Conservation (phyloP, 2,888 invertebrate species). For the Phyto melanocephala region DNA sequence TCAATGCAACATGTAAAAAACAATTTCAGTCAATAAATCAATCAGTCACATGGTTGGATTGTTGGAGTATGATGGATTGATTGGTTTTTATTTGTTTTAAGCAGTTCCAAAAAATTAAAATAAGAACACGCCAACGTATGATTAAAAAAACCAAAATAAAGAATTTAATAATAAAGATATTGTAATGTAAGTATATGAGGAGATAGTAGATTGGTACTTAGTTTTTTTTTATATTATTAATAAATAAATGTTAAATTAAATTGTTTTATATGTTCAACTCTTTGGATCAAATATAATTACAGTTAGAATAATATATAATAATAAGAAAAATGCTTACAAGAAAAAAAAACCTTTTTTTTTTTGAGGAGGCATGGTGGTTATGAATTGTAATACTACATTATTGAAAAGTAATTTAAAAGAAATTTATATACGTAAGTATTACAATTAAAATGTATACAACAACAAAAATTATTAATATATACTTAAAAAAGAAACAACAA, state of each 20-base stretch:
- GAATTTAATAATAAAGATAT: slow-evolving; percentile 53
- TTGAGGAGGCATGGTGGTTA: slow-evolving; percentile 27
- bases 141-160: slow-evolving; percentile 47
- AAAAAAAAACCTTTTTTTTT: not conserved
- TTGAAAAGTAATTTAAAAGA: not conserved
- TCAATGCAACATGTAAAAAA: slow-evolving; percentile 31
- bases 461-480: not conserved
- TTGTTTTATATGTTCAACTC: not conserved
- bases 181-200: not conserved
- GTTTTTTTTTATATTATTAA: not conserved
- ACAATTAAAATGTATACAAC: not conserved
- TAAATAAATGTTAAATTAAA: not conserved
- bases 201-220: not conserved
- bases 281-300: slow-evolving; percentile 1
- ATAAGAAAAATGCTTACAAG: not conserved
- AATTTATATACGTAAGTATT: not conserved
- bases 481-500: not conserved
- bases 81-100: slow-evolving; percentile 42
- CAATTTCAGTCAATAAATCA: slow-evolving; percentile 46
- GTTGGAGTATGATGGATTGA: slow-evolving; percentile 47
- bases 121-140: slow-evolving; percentile 45
- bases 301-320: not conserved
- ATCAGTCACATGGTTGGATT: slow-evolving; percentile 37
- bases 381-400: slow-evolving; percentile 19
- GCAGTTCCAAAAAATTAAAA: slow-evolving; percentile 52